Evolutionary conservation across 2,797 vertebrate genomes (phyloP), one percentile per base, ranked within the genome.

Genomic region (Coranthus polyacanthus): DNA sequence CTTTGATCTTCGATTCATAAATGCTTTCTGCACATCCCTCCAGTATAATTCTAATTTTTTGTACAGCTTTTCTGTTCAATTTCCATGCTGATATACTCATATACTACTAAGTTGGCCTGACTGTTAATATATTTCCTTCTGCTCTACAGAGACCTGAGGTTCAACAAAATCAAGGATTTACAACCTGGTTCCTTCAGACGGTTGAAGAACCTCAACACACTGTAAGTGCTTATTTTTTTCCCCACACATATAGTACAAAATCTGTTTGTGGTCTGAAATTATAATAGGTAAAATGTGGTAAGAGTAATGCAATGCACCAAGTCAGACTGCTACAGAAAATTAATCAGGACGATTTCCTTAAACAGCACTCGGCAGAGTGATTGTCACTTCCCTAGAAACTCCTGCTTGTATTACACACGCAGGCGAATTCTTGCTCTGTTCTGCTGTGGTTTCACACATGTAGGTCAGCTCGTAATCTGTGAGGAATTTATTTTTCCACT

Each of bases 81-180:
- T 11, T 52, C 12, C 16, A 7, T 32, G 3, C 36, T 36, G 1
- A 16, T 24, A 17, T 22, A n/a, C 16, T 41, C 1, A 47, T 22
- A 4, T 50, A 20, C 15, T 9, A 32, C 29, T 8, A 32, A 32
- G 10, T 47, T 10, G 55, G n/a, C 1, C 5, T 47, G 36, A 13
- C 22, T 3, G 2, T 47, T 5, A 56, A 36, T 12, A 0, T 32
- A 0, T 67, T 49, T 84, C 53, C 54, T 63, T 64, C 66, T 75
- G 53, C 55, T 85, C 75, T 63, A 2, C 93, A 99, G 98, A 89
- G 97, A 99, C 77, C 89, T 99, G 75, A 96, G 98, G 78, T 99
- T 99, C 86, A 99, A 99, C 91, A 96, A 97, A 92, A 97, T 99
- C 89, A 95, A 96, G 86, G 98, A 99, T 88, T 95, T 99, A 81